phyloP scores from a whole-genome alignment of 2,113 vertebrate genomes.

The Rallus limicola region DNA sequence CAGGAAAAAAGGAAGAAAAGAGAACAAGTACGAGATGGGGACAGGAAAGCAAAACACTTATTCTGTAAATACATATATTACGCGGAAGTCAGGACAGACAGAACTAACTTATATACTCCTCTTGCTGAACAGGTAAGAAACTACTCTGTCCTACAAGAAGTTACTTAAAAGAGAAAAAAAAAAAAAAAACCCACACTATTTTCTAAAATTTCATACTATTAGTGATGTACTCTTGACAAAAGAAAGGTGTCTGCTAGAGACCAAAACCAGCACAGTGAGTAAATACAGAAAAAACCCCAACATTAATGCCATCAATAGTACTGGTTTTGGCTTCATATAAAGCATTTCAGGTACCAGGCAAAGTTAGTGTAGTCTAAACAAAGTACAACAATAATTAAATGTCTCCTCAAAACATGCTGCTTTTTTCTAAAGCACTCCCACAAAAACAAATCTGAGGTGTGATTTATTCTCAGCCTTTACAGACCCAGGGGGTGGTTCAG shows the following conservation, averaged over 20 bases:
- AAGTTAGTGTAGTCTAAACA: neutral
- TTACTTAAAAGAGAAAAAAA: neutral
- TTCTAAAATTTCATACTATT: neutral
- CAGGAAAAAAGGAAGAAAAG: neutral
- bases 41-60: neutral
- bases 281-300: neutral
- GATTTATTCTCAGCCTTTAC: neutral
- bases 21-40: neutral
- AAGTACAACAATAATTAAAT: neutral
- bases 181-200: neutral
- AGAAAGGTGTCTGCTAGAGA: neutral
- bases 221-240: neutral
- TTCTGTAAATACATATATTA: neutral
- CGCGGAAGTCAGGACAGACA: neutral
- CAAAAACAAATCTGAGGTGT: neutral
- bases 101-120: neutral
- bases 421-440: neutral
- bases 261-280: neutral
- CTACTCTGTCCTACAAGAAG: neutral
- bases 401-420: neutral
- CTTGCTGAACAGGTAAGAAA: neutral
- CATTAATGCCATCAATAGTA: neutral
- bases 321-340: neutral
- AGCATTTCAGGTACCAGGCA: neutral
- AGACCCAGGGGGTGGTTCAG: neutral